A percentile compares a stretch with the other conserved stretches of the same genome.
Conservation (phyloP, 2,797 vertebrate genomes). For the Limosa lapponica region DNA sequence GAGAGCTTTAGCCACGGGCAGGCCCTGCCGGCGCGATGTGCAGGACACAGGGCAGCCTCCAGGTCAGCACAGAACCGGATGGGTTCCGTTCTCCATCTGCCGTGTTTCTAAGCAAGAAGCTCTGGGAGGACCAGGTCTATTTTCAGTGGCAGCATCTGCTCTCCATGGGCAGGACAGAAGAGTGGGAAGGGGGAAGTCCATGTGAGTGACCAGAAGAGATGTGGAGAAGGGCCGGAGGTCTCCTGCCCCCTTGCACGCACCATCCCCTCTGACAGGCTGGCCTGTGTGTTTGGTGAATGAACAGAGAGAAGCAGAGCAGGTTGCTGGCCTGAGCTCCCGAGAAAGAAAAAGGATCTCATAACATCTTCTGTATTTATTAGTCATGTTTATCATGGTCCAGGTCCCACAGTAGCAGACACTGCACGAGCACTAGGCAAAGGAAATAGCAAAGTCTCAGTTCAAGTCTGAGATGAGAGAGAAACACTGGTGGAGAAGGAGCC, state of each 20-base stretch:
- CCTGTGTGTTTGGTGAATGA: neutral
- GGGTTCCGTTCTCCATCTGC: neutral
- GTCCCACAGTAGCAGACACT: neutral
- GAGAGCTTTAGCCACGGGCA: neutral
- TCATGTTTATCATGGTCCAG: neutral
- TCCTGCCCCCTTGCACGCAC: neutral
- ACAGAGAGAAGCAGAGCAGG: neutral
- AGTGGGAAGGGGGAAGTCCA: neutral
- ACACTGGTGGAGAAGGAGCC: neutral
- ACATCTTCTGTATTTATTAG: neutral
- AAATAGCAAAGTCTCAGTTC: neutral
- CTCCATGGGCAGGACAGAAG: neutral
- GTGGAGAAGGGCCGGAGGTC: accelerated
- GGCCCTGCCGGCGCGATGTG: neutral
- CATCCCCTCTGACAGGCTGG: neutral
- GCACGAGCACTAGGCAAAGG: neutral
- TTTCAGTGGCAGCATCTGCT: neutral
- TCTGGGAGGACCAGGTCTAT: neutral
- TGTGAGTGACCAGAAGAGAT: neutral
- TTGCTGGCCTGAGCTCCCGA: neutral
- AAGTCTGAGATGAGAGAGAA: neutral
- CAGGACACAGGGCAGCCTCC: neutral
- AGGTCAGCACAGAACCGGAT: neutral
- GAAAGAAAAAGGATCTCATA: neutral
- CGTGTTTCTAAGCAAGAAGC: neutral